A percentile compares a stretch with the other conserved stretches of the same genome.
Evolutionary conservation across 2,888 invertebrate species (phyloP).

Genomic region (Luffia ferchaultella): DNA sequence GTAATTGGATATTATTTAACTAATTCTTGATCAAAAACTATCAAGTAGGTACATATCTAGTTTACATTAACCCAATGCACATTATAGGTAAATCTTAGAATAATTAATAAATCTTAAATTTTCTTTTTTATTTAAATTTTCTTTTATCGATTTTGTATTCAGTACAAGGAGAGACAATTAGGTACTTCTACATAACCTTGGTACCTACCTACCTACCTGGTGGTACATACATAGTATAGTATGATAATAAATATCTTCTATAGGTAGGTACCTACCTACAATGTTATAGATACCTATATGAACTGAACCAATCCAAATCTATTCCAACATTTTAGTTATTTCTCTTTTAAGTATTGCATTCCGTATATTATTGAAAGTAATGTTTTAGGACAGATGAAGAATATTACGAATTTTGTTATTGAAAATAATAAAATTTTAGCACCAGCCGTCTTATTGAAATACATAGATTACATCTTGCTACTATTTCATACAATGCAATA

Average conservation of each 20-base stretch:
- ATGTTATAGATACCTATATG: neutral
- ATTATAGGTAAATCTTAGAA: neutral
- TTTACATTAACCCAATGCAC: neutral
- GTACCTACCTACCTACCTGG: neutral
- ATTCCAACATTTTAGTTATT: neutral
- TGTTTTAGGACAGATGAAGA: neutral
- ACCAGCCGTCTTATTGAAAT: slow-evolving; percentile 44
- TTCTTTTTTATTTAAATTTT: neutral
- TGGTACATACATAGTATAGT: no score
- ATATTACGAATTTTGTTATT: neutral
- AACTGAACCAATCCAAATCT: neutral
- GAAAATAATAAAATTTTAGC: slow-evolving; percentile 47
- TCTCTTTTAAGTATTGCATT: neutral
- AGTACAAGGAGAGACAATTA: neutral
- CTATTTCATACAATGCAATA: no score
- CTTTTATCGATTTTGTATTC: neutral
- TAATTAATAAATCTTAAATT: neutral
- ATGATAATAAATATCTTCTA: neutral
- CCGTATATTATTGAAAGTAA: neutral
- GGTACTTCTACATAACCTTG: neutral
- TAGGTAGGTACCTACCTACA: neutral
- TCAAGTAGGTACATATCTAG: neutral
- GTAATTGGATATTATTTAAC: neutral
- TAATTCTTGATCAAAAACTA: neutral
- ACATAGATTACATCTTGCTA: slow-evolving; percentile 37